These are phyloP conservation scores for Zaprionus camerounensis DNA, from an alignment of 1,140 invertebrate species.

Conservation along the genomic window DNA sequence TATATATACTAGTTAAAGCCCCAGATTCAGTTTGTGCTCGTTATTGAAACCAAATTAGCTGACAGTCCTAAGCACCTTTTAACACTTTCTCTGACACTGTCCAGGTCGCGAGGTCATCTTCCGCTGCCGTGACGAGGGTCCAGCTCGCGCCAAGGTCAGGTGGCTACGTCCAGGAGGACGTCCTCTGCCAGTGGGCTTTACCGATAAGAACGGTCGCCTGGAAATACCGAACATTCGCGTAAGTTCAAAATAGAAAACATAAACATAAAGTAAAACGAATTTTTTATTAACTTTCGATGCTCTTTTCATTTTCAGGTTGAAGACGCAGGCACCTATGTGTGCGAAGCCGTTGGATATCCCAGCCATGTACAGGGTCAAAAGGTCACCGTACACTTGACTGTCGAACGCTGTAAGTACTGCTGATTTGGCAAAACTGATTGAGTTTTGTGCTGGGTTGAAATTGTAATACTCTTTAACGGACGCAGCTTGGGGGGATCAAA, in stretches of 20 bases:
- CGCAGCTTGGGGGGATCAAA: conserved; percentile 84
- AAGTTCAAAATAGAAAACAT: conserved; percentile 51
- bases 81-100: conserved; percentile 24
- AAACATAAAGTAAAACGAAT: neutral
- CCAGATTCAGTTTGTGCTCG: neutral
- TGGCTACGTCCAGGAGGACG: conserved; percentile 90
- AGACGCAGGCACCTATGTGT: conserved; percentile 92
- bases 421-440: too few species aligned
- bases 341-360: conserved; percentile 89
- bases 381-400: conserved; percentile 88
- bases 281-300: conserved; percentile 21
- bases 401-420: conserved; percentile 89
- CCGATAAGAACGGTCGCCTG: conserved; percentile 90
- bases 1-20: neutral
- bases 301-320: conserved; percentile 85
- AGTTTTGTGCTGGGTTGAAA: neutral
- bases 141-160: conserved; percentile 89
- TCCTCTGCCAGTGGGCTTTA: conserved; percentile 89
- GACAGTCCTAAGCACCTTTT: neutral
- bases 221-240: conserved; percentile 94
- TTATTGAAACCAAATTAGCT: neutral
- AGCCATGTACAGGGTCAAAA: conserved; percentile 85
- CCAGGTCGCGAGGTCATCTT: conserved; percentile 95
- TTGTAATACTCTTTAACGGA: conserved; percentile 34
- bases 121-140: conserved; percentile 95